Base-by-base conservation (phyloP, 2,113 vertebrate genomes). In the Balaeniceps rex region DNA sequence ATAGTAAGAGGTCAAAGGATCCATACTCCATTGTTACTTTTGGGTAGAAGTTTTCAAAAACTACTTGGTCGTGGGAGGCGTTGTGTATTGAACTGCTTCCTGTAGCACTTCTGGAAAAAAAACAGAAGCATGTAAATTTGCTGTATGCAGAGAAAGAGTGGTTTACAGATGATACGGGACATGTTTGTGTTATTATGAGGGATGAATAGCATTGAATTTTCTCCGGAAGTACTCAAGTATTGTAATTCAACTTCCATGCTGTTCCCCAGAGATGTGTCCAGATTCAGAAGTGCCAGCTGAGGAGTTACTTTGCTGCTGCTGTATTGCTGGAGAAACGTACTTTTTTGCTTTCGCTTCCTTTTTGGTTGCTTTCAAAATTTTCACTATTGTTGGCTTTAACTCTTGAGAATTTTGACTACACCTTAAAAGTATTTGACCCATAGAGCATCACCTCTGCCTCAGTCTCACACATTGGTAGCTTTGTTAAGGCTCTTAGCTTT, bases 131-230 rank as follows among this genome's bases (percentile, higher is more conserved):
- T 57, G 31, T 66, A 25, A 78, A 92, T 81, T 18, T 86, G 77
- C 80, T 95, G n/a, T 36, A 5, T 86, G 74, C 52, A 75, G 89
- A 87, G 76, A 44, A 86, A 76, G 82, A 88, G 87, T 87, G 80
- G 26, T 91, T 90, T 94, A 64, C 77, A 94, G 80, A 84, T 78
- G 60, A 91, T 29, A 33, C 2, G 11, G 64, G 94, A 83, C 83
- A 68, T 91, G 77, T 81, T 87, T 68, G 76, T 96, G 89, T 84
- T 95, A 87, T 12, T 58, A 75, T 91, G 87, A 94, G 51, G 63
- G 88, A 94, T 96, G 91, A 84, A 75, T 19, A 89, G 89, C 89
- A 47, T 6, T 96, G 77, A 38, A 34, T 84, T 87, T 68, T 92
- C 93, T 89, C 89, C 8, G 12, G 91, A 92, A 94, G 24, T 33